A percentile compares a stretch with the other conserved stretches of the same genome.
Conservation (phyloP, 2,797 vertebrate species). For the Notamacropus eugenii region DNA sequence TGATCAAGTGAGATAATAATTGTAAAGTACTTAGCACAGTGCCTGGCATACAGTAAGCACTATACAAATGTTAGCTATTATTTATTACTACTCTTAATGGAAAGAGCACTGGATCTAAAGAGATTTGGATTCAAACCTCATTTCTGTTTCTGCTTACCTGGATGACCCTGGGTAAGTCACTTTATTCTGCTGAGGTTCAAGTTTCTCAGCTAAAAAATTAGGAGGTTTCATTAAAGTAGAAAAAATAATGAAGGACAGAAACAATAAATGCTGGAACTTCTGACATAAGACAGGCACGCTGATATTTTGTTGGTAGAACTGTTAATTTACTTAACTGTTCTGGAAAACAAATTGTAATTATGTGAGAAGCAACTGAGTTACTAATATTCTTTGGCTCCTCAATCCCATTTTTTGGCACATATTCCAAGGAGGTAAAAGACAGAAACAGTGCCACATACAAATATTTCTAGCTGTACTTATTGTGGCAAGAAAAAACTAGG, state of each 20-base stretch:
- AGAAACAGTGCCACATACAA: not conserved
- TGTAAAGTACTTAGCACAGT: not conserved
- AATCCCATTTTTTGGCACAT: not conserved
- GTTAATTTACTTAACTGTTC: not conserved
- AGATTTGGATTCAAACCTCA: not conserved
- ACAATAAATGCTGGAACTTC: not conserved
- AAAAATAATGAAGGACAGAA: not conserved
- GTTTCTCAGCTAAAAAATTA: not conserved
- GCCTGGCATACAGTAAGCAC: not conserved
- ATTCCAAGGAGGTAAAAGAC: not conserved
- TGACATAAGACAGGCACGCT: not conserved
- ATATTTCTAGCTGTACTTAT: not conserved
- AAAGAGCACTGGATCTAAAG: not conserved
- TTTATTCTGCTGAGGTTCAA: not conserved
- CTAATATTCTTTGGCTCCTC: not conserved
- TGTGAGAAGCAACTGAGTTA: not conserved
- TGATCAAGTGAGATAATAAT: not conserved
- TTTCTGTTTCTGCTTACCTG: not conserved
- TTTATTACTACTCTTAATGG: not conserved
- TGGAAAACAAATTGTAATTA: not conserved
- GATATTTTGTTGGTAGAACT: not conserved
- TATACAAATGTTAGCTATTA: not conserved
- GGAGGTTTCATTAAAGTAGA: not conserved
- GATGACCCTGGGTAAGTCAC: not conserved
- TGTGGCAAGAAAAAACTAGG: not conserved